Conservation (phyloP, 92 coral and sea anemone genomes). For the Siderastrea radians region DNA sequence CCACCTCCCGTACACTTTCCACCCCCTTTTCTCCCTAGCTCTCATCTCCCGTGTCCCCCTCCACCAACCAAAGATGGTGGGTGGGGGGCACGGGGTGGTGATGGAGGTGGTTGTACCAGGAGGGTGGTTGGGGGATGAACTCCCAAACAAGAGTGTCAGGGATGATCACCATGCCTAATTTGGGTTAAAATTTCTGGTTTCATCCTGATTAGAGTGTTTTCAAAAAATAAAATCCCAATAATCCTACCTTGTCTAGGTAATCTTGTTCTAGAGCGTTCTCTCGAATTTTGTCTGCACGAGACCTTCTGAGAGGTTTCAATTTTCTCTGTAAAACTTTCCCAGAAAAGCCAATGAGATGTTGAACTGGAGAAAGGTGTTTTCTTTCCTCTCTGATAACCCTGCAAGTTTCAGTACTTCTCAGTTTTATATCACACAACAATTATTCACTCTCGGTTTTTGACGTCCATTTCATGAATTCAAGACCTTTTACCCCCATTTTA, state of each 20-base stretch:
- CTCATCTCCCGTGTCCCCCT: no score
- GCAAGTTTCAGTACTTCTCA: background rate
- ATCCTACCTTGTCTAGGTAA: conserved; percentile 59
- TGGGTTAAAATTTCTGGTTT: no score
- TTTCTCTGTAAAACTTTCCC: conserved; percentile 41
- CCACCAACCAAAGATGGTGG: no score
- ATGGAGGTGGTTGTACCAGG: no score
- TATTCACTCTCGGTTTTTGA: background rate
- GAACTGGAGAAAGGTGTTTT: background rate
- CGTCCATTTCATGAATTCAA: no score
- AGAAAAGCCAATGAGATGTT: conserved; percentile 54
- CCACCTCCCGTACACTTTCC: no score
- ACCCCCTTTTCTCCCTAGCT: no score
- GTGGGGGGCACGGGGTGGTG: no score
- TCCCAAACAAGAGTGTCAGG: background rate
- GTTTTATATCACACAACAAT: background rate
- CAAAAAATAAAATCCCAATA: background rate
- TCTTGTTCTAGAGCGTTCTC: conserved; percentile 50
- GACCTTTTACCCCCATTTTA: no score
- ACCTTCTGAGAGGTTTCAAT: conserved; percentile 63
- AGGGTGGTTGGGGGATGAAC: background rate
- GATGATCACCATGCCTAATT: no score
- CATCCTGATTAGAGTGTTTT: no score
- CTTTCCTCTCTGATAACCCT: conserved; percentile 3
- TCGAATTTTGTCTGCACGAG: conserved; percentile 69